Percentiles rank a stretch among this genome's conserved stretches.
Evolutionary conservation across 2,113 vertebrate genomes (phyloP).

Genomic region (Nothoprocta pentlandii): DNA sequence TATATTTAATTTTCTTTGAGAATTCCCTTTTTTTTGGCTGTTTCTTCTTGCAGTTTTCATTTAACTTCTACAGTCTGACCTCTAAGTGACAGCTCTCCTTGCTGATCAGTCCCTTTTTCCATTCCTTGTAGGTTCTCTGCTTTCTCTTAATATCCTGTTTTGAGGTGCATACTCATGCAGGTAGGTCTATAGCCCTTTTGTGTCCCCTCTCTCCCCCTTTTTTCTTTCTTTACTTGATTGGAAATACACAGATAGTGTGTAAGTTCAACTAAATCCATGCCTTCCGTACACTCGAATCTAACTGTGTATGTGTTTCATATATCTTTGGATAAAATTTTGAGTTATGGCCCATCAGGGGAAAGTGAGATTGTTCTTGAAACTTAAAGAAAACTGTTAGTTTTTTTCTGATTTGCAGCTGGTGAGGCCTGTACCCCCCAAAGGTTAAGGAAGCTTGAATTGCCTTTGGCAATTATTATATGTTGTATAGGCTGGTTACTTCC

Average conservation of each 20-base stretch:
- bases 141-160: constrained; percentile 66
- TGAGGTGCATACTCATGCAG: constrained; percentile 70
- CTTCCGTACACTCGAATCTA: background rate
- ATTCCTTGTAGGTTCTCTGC: constrained; percentile 70
- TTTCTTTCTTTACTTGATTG: background rate
- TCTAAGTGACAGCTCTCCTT: constrained; percentile 35
- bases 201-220: background rate
- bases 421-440: constrained; percentile 25
- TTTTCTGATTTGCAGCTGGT: constrained; percentile 35
- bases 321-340: constrained; percentile 21
- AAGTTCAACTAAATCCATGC: constrained; percentile 30
- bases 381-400: constrained; percentile 20
- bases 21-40: constrained; percentile 33
- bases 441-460: constrained; percentile 44
- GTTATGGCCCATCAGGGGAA: constrained; percentile 28
- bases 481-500: constrained; percentile 38
- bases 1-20: background rate
- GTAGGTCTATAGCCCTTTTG: constrained; percentile 63
- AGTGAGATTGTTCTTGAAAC: constrained; percentile 41
- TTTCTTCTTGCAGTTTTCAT: constrained; percentile 33
- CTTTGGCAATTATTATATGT: constrained; percentile 8
- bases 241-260: background rate
- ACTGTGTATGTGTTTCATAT: constrained; percentile 57
- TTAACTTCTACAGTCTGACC: constrained; percentile 24
- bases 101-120: constrained; percentile 62